A percentile compares a stretch with the other conserved stretches of the same genome.
These are phyloP conservation scores for Dione juno DNA, from an alignment of 2,888 invertebrate genomes.

Conservation along the genomic window DNA sequence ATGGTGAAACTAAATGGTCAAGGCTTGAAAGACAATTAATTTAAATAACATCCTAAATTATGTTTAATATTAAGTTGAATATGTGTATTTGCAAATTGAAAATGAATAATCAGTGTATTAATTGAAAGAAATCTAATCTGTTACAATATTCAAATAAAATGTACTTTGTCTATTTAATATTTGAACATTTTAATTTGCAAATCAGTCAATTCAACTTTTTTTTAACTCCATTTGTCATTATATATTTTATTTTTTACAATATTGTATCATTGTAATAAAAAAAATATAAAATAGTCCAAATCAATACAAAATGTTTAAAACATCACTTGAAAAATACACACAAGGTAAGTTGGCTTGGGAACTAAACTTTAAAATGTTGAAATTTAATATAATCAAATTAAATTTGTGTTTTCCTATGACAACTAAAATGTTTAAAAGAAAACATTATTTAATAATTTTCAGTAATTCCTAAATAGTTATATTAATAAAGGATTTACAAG, in stretches of 20 bases:
- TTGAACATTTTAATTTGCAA: neutral
- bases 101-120: neutral
- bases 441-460: neutral
- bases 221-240: neutral
- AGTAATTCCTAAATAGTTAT: neutral
- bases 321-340: slow-evolving; percentile 6
- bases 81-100: neutral
- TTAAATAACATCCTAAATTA: neutral
- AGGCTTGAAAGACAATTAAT: neutral
- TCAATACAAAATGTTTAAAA: slow-evolving; percentile 1
- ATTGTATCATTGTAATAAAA: neutral
- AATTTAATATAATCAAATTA: neutral
- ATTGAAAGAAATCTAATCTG: neutral
- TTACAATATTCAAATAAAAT: neutral
- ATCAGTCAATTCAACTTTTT: neutral
- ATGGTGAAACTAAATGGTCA: slow-evolving; percentile 4
- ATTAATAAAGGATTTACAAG: slow-evolving; percentile 3
- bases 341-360: neutral
- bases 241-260: neutral
- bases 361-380: neutral
- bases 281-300: neutral
- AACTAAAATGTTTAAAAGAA: neutral
- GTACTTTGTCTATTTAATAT: no score
- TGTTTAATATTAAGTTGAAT: no score
- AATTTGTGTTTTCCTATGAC: neutral